These are phyloP conservation scores for Ophion slaviceki DNA, from an alignment of 2,888 invertebrate species.

Conservation along the genomic window DNA sequence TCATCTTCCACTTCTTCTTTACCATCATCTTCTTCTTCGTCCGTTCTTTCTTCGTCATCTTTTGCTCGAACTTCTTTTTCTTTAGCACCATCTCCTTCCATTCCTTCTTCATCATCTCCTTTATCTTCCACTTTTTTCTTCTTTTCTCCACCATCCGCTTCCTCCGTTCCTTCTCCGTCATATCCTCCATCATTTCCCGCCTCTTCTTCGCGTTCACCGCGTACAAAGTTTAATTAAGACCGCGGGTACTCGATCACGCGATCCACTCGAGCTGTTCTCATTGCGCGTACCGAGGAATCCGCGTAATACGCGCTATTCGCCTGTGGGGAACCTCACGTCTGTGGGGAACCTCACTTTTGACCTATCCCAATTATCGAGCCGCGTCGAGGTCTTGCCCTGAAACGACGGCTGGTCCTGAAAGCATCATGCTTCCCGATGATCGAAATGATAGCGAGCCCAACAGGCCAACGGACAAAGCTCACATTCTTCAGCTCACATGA, in stretches of 20 bases:
- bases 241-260: constrained; percentile 48
- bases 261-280: constrained; percentile 31
- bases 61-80: not conserved
- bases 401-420: not conserved
- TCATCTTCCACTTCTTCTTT: not conserved
- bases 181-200: not conserved
- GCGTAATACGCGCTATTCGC: constrained; percentile 40
- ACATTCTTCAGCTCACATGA: not conserved
- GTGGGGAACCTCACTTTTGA: constrained; percentile 52
- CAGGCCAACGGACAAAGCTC: not conserved
- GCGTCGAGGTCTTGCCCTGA: constrained; percentile 12
- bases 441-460: not conserved
- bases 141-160: not conserved
- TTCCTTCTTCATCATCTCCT: not conserved
- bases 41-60: not conserved
- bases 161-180: not conserved
- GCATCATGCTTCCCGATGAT: not conserved
- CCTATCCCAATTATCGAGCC: constrained; percentile 69
- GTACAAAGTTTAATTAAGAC: constrained; percentile 47
- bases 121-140: not conserved
- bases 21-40: not conserved
- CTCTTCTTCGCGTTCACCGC: not conserved
- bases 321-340: not conserved
- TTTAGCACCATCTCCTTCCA: not conserved
- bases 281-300: constrained; percentile 55